Evolutionary conservation across 2,888 invertebrate genomes (phyloP), one percentile per base, ranked within the genome.

Genomic region (Achlya flavicornis): DNA sequence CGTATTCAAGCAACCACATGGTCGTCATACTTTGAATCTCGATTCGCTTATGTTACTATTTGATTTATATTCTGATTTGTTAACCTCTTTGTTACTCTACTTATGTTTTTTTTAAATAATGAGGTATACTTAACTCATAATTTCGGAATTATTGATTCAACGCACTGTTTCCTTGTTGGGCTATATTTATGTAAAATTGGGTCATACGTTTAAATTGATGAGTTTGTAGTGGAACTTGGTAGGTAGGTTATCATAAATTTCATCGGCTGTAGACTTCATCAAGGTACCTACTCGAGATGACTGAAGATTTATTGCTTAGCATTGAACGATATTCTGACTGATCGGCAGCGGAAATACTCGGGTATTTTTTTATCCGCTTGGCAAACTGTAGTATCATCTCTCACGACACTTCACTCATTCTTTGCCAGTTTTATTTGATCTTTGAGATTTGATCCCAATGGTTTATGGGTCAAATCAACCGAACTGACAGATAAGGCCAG

Each of bases 1-100:
- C n/a, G n/a, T n/a, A n/a, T n/a, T n/a, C n/a, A 12, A 53, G 48
- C 48, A 19, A 53, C n/a, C 53, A 19, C 53, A 53, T 53, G 53
- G 53, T 19, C 1, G 16, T 48, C n/a, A 46, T 46, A 3, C 14
- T 46, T 46, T n/a, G 43, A n/a, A 46, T 7, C 3, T 38, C 12
- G 0, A 41, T 8, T 35, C 7, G 10, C 10, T 10, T 10, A 10
- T 0, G 10, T 38, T n/a, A 38, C 7, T 35, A 0, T 5, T 35
- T 6, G 35, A 35, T 35, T 35, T 35, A 35, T 35, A 5, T 35
- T 6, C 35, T 35, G 6, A 35, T 35, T 35, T 35, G 35, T 6
- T 35, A 35, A 35, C 7, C 35, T 35, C 7, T 6, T 35, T 35
- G 7, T 6, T 35, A 35, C 35, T 35, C 35, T 35, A 35, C 5